Percentiles rank a stretch among this genome's conserved stretches.
phyloP scores from a whole-genome alignment of 2,888 invertebrate species.

The Caradrina clavipalpis region DNA sequence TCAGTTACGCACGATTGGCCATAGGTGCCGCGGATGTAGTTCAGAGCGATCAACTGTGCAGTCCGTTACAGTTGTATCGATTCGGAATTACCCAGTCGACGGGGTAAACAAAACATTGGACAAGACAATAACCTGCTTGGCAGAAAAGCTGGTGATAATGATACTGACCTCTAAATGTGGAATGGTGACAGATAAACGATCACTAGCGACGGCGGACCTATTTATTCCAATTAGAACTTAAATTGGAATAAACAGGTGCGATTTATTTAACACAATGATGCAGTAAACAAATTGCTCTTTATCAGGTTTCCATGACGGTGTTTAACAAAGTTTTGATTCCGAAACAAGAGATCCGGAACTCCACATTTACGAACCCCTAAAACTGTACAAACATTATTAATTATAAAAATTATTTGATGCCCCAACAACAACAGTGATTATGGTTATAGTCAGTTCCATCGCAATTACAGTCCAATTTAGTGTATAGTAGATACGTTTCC shows the following conservation, averaged over 20 bases:
- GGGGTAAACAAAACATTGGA: constrained; percentile 55
- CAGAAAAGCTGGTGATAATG: constrained; percentile 6
- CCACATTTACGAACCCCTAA: not conserved
- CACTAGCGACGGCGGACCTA: not conserved
- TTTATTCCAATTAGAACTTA: not conserved
- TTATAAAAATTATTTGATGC: not conserved
- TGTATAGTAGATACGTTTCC: constrained; percentile 42
- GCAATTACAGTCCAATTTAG: constrained; percentile 23
- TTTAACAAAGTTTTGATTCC: no score
- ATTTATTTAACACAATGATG: not conserved
- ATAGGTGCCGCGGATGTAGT: constrained; percentile 57
- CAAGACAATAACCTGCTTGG: constrained; percentile 34
- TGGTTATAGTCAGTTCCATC: constrained; percentile 10
- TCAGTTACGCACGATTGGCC: constrained; percentile 58
- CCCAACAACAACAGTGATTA: not conserved
- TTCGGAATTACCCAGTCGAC: constrained; percentile 31
- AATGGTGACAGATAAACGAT: not conserved
- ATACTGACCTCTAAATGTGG: constrained; percentile 11
- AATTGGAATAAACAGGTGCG: not conserved
- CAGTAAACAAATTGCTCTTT: no score
- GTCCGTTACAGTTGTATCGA: constrained; percentile 54
- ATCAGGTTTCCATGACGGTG: not conserved
- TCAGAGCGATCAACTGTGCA: constrained; percentile 58
- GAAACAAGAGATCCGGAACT: no score
- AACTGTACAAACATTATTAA: not conserved